Base-by-base conservation (phyloP, 64 coral and sea anemone genomes). In the Stichodactyla mertensii region DNA sequence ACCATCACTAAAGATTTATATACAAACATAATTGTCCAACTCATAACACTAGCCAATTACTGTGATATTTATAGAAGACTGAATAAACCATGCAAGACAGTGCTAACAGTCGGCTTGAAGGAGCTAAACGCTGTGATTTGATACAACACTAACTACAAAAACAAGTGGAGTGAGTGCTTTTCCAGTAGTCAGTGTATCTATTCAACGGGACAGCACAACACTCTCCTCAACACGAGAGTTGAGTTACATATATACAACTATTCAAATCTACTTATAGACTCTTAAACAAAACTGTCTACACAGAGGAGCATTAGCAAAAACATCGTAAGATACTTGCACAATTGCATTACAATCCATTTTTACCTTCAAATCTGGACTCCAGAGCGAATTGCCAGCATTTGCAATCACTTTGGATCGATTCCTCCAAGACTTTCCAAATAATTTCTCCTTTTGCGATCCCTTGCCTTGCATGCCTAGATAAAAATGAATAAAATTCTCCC, bases 391-490 rank as follows among this genome's bases (percentile, higher is more conserved):
- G 45, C 91, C 94, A 85, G 94, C 94, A 52, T 97, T 97, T 12
- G 94, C 60, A 66, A 97, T 93, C 52, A 97, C 91, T 84, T 97
- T 97, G 51, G 88, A 88, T 78, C 94, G 91, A 54, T 90, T 97
- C 84, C 89, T 89, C 94, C 94, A 97, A 51, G 88, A 57, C 77
- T 97, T 97, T 67, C 86, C 86, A 52, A 97, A 97, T 86, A 97
- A 93, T 84, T 59, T 64, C 80, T 97, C 94, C 91, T 97, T 97
- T 56, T 97, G 91, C 20, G 90, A 61, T 45, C 90, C 80, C 71
- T 97, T 97, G 14, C 92, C 87, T 70, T 97, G 94, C 94, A 93
- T 97, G 74, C 94, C 94, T 93, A 87, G 53, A 96, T 62, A 58
- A 14, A 77, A 83, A 55, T 84, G 27, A 84, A 82, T 16, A 45